Percentiles rank a stretch among this genome's conserved stretches.
phyloP scores from a whole-genome alignment of 2,888 invertebrate genomes.

The Melipona bicolor region DNA sequence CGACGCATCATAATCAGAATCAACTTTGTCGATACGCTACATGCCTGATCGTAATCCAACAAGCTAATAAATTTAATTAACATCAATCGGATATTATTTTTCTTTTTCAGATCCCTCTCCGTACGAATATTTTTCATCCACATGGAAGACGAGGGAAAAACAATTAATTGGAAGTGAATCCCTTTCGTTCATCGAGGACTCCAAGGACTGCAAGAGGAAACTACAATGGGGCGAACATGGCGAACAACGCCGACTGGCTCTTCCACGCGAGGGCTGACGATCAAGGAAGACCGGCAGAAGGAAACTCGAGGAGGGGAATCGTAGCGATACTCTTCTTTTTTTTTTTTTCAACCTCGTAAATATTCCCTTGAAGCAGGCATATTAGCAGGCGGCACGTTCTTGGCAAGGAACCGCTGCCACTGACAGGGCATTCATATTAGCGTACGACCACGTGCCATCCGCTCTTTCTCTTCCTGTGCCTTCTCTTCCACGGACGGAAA shows the following conservation, averaged over 20 bases:
- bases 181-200: not conserved
- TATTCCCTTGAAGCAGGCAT: conserved; percentile 80
- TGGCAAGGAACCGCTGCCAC: conserved; percentile 83
- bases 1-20: not conserved
- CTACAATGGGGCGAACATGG: not conserved
- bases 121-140: not conserved
- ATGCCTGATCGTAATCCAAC: no score
- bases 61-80: not conserved
- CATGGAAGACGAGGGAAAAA: not conserved
- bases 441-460: conserved; percentile 71
- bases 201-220: not conserved
- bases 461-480: conserved; percentile 66
- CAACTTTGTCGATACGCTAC: no score
- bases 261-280: conserved; percentile 35
- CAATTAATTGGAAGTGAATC: not conserved
- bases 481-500: conserved; percentile 49
- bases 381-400: conserved; percentile 81
- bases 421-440: conserved; percentile 83
- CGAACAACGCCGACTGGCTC: not conserved
- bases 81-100: not conserved
- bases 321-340: conserved; percentile 66
- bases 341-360: conserved; percentile 79
- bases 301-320: conserved; percentile 58
- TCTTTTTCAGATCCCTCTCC: not conserved
- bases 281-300: conserved; percentile 46